phyloP scores from a whole-genome alignment of 2,888 invertebrate genomes.

The Pseudococcus jackbeardsleyi region DNA sequence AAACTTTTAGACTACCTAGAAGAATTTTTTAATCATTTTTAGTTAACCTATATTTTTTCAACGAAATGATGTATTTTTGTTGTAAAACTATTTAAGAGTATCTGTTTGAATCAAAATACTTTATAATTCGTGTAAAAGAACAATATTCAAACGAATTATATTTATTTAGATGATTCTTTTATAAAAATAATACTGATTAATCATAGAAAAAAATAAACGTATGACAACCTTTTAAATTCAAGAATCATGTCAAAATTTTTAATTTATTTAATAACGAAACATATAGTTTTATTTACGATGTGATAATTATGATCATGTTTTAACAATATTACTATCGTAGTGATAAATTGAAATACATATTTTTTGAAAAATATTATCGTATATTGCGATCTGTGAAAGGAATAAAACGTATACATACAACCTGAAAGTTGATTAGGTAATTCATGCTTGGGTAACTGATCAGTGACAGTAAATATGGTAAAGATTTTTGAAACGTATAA shows the following conservation, averaged over 20 bases:
- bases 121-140: not conserved
- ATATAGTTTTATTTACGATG: slow-evolving; percentile 1
- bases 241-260: slow-evolving; percentile 5
- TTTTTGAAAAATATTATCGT: not conserved
- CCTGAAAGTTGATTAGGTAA: slow-evolving; percentile 23
- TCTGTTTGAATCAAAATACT: not conserved
- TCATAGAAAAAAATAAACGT: not conserved
- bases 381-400: not conserved
- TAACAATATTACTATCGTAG: slow-evolving; percentile 7
- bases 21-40: too few relatives aligned
- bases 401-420: slow-evolving; percentile 26
- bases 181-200: slow-evolving; percentile 7
- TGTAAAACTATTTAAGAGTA: too few relatives aligned
- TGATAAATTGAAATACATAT: not conserved
- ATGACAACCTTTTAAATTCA: not conserved
- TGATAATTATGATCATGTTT: not conserved
- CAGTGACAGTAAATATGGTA: slow-evolving; percentile 16
- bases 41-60: too few relatives aligned
- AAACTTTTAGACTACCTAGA: too few relatives aligned
- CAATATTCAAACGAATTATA: not conserved
- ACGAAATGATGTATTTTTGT: too few relatives aligned
- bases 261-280: not conserved
- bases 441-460: slow-evolving; percentile 27
- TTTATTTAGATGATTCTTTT: slow-evolving; percentile 2
- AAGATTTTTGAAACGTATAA: not conserved